Evolutionary conservation across 2,113 vertebrate species (phyloP).

Genomic region (Hystrix cristata): DNA sequence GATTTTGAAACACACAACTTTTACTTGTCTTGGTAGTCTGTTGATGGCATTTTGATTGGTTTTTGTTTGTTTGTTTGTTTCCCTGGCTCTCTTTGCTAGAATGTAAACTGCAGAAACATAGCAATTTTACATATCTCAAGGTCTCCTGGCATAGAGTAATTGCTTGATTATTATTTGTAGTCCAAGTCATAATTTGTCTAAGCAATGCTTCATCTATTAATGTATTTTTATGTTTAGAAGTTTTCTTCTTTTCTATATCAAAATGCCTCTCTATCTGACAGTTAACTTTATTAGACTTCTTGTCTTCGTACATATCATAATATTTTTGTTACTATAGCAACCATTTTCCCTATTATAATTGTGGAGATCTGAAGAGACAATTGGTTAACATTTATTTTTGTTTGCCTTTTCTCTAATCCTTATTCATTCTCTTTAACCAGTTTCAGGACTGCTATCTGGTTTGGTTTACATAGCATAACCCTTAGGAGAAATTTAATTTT

Average conservation of each 20-base stretch:
- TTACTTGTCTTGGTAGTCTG: conserved; percentile 36
- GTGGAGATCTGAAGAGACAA: background rate
- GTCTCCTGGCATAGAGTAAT: background rate
- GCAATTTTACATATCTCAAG: background rate
- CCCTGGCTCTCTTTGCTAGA: background rate
- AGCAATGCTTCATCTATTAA: background rate
- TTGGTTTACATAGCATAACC: background rate
- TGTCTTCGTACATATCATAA: background rate
- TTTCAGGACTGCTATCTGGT: conserved; percentile 3
- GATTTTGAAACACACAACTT: background rate
- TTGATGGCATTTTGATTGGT: conserved; percentile 21
- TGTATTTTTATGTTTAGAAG: conserved; percentile 14
- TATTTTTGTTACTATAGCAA: conserved; percentile 49
- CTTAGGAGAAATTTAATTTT: background rate
- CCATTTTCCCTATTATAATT: background rate
- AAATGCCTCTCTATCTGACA: conserved; percentile 16
- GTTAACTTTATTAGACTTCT: conserved; percentile 26
- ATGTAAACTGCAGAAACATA: background rate
- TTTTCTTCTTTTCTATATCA: background rate
- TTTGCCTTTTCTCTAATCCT: conserved; percentile 13
- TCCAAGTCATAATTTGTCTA: background rate
- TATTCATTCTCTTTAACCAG: conserved; percentile 30
- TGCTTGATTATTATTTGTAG: conserved; percentile 28
- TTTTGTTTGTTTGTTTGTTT: background rate
- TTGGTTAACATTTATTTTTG: background rate